Base-by-base conservation (phyloP, 2,113 vertebrate species). In the Lycaon pictus region DNA sequence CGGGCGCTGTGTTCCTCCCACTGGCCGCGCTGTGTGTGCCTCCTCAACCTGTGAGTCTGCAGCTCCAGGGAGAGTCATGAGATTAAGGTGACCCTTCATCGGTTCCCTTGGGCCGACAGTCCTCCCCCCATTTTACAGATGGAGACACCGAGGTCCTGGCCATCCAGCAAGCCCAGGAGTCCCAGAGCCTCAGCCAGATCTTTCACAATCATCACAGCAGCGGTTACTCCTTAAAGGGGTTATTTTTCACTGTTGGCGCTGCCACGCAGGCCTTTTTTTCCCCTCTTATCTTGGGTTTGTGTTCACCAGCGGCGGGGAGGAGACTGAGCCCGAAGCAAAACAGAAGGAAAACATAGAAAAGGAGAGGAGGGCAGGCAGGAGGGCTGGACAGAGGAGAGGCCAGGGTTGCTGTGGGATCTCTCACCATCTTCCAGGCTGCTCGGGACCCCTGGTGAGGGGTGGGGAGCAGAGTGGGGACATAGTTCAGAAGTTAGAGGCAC, bases 171-270 rank as follows among this genome's bases (percentile, higher is more conserved):
- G 83, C 51, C 88, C 1, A 72, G 65, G 88, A 84, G 80, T 48
- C 88, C 93, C 69, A 13, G 84, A 58, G 56, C 74, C 16, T 37
- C 74, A 2, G 69, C n/a, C 29, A 12, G 81, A 4, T 82, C 85
- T 37, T 65, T 0, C 1, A 27, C 79, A 55, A 56, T 93, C 92
- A 43, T 74, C 3, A 37, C 83, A 55, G 76, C 90, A 10, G 37
- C 2, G 62, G 96, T 90, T 80, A 88, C 91, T 89, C 92, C 60
- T 92, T n/a, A 69, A 90, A 85, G 29, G 32, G 88, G 55, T 82
- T 83, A 37, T 86, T 97, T 96, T 67, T 88, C 92, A 37, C 93
- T 67, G 81, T 77, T 58, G 91, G 90, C 0, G 17, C 80, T n/a
- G 53, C 63, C 25, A 25, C 80, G 72, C 88, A 69, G 56, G 77